Base-by-base conservation (phyloP, 1,140 invertebrate species). In the Plectrocnemia conspersa region DNA sequence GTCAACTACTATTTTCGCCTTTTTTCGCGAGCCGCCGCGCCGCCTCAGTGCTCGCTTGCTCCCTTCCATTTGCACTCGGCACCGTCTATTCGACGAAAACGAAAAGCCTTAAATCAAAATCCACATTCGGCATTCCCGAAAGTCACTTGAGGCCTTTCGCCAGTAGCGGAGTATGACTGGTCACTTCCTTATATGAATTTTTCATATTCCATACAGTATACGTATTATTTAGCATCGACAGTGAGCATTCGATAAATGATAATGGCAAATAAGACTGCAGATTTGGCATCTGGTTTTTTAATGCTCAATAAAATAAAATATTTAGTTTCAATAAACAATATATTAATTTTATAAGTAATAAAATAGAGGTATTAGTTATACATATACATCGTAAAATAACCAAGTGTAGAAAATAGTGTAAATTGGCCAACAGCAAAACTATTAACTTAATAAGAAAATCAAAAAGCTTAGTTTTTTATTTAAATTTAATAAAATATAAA, bases 1-100 rank as follows among this genome's bases (percentile, higher is more conserved):
- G 57, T 65, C 64, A 68, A 71, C 72, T 71, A 72, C 71, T 67
- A 68, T 65, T 64, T 56, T 63, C 54, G 56, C 42, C 15, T 50
- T 27, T 38, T 38, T 38, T 16, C 21, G 50, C 38, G 24, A 23
- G 3, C 15, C 6, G 6, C 22, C 7, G 13, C 45, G n/a, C 45
- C 45, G 11, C 22, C 29, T 18, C 42, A 19, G 9, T 15, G 16
- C 10, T 44, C 41, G 4, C 18, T 21, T 7, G 11, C 18, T 24
- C 21, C 19, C 41, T 24, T 9, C 41, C 5, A 13, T 19, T 21
- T 24, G 9, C 19, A 24, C 13, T 16, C 10, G 5, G 10, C 15
- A 22, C 11, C 45, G 29, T 48, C 25, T 7, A 33, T 15, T 15
- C n/a, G 45, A 15, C 45, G 49, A 44, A 16, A 23, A 42, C 19